Evolutionary conservation across 2,797 vertebrate genomes (phyloP), one percentile per base, ranked within the genome.

Genomic region (Lacerta viridis): DNA sequence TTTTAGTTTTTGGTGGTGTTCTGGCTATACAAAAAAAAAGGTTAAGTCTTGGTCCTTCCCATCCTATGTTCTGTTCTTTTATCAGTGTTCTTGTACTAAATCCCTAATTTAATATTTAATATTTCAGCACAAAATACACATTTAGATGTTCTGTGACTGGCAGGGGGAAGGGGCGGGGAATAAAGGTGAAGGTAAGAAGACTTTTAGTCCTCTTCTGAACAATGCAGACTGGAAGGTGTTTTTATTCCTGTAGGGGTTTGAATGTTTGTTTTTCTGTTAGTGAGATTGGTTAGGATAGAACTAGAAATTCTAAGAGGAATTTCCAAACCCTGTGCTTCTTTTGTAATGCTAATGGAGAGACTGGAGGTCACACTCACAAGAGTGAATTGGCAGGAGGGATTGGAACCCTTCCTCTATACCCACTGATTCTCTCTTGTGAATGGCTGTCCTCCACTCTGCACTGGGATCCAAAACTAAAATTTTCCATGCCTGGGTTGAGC

Each of bases 271-370:
- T 2, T 85, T 76, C 84, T 85, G 87, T 78, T 78, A 82, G 66
- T 87, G 43, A 84, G 36, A 43, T 23, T 72, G 17, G 1, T 89
- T 89, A 68, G 39, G 17, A 5, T 77, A 77, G 90, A 90, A 66
- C 11, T 3, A 18, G 10, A 80, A 36, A 80, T 88, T 83, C 29
- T 87, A 43, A 66, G 46, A 55, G 50, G 10, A 80, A 39, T 77
- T 88, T 50, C 46, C 69, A 11, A 55, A 55, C 10, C 33, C 68
- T 55, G 43, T 84, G 82, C 50, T 84, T 84, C 82, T 46, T 43
- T 55, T 84, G 33, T n/a, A 90, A 9, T 92, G 90, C 88, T 85
- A 50, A 23, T 87, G 33, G 85, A 79, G 78, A 84, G 86, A 84
- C 4, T 77, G 72, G 69, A 84, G 71, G 9, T 89, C 61, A 64